Base-by-base conservation (phyloP, 2,113 vertebrate species). In the Sinocyclocheilus grahami region DNA sequence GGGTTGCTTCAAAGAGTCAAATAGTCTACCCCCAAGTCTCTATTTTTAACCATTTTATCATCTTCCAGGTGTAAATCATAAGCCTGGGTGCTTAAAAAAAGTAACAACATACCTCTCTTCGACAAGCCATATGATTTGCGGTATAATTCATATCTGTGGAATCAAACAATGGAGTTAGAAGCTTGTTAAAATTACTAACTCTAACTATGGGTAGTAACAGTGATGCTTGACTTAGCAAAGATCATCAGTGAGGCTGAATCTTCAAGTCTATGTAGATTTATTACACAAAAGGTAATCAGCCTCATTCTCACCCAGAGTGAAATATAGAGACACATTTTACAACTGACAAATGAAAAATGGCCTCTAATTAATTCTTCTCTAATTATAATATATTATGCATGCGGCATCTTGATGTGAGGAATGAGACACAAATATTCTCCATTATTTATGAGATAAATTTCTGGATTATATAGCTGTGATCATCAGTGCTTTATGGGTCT, bases 321-420 rank as follows among this genome's bases (percentile, higher is more conserved):
- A 22, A 71, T 37, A 48, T 18, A 65, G 27, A 37, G n/a, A n/a
- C n/a, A 14, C 65, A 46, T 75, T 77, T 69, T 67, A 67, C 77
- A 85, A 82, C 65, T 65, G 37, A 22, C 80, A 82, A 84, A 84
- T 84, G 63, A 72, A 16, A 62, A 80, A 82, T 80, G 58, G 60
- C 33, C n/a, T 27, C 51, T 85, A 77, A 85, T 82, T 82, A 69
- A 76, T 72, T n/a, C 30, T 81, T 65, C 46, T 76, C 79, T 82
- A 75, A 82, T 69, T 82, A 53, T 24, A 55, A 37, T 85, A 62
- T 14, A 30, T 85, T 82, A 77, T 88, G 24, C 24, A 85, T 85
- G 48, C 58, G 20, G 20, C 9, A 58, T 69, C 71, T 27, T 39
- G 53, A 55, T 84, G 62, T 42, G 67, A 84, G 75, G 24, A 12